Evolutionary conservation across 2,797 vertebrate species (phyloP), one percentile per base, ranked within the genome.

Genomic region (Coranthus polyacanthus): DNA sequence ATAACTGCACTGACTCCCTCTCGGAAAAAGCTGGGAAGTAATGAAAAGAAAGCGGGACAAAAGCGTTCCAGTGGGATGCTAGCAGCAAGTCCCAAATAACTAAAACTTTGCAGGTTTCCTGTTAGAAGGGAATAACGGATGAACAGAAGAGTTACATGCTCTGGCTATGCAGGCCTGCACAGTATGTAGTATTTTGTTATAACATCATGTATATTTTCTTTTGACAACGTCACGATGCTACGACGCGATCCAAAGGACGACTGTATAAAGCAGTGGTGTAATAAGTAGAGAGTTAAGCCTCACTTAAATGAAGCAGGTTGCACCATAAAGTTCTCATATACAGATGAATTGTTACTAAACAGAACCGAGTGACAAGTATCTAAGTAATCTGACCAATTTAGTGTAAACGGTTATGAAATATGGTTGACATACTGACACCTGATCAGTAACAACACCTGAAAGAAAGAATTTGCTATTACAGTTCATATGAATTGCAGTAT

Each of bases 41-140:
- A 75, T 57, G 12, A 67, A 63, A 49, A 39, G 53, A 72, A 88
- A 85, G 0, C 68, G 53, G 75, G 73, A 29, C 72, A 75, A 43
- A 60, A 29, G 44, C 55, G 21, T 75, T 82, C 82, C 53, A 46
- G 11, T 47, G 68, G 75, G 67, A 76, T 41, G 12, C 39, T 38
- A 44, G 63, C 39, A 51, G 58, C 39, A 43, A 60, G 18, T 60
- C 68, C 54, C 57, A 72, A 21, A 65, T 60, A 72, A 63, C 38
- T 42, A 16, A 72, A 75, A 71, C 21, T 59, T 39, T 55, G 21
- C 45, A 58, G 42, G 41, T 69, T 44, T 56, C 42, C 51, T 18
- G 22, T 50, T 72, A 17, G 54, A 6, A 71, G 41, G 39, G 67
- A 53, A 52, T 15, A 44, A 37, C 63, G 12, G 20, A 70, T 38